Evolutionary conservation across 2,888 invertebrate genomes (phyloP).

Genomic region (Ommatoiulus sabulosus): DNA sequence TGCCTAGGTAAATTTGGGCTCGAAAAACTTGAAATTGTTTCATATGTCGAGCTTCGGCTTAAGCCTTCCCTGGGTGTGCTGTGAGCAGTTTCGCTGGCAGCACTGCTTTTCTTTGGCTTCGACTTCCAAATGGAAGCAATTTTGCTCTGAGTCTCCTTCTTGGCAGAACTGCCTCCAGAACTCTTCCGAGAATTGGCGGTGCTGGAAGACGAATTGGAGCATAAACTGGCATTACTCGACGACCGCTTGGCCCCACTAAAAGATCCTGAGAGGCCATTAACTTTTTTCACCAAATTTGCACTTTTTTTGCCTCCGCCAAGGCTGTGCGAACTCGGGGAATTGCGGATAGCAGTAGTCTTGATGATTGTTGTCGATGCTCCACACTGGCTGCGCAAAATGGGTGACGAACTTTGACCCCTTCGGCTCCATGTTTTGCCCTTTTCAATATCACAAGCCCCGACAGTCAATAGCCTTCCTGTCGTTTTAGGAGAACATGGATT

Average conservation of each 20-base stretch:
- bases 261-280: slow-evolving; percentile 44
- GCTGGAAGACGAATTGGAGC: slow-evolving; percentile 59
- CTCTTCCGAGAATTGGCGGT: slow-evolving; percentile 58
- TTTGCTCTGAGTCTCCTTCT: slow-evolving; percentile 76
- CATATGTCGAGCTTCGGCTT: slow-evolving; percentile 67
- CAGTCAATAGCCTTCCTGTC: slow-evolving; percentile 11
- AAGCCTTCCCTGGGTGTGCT: slow-evolving; percentile 56
- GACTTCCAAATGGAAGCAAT: slow-evolving; percentile 85
- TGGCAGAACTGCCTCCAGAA: slow-evolving; percentile 63
- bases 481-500: slow-evolving; percentile 9
- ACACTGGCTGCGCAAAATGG: slow-evolving; percentile 55
- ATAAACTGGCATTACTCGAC: slow-evolving; percentile 64
- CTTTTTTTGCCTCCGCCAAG: slow-evolving; percentile 58
- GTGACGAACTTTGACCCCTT: slow-evolving; percentile 59
- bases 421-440: slow-evolving; percentile 41
- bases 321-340: slow-evolving; percentile 60
- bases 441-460: background rate
- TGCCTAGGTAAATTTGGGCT: slow-evolving; percentile 51
- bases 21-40: slow-evolving; percentile 64
- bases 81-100: slow-evolving; percentile 5
- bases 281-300: slow-evolving; percentile 41
- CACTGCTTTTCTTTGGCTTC: slow-evolving; percentile 72
- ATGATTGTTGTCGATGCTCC: slow-evolving; percentile 61
- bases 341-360: slow-evolving; percentile 63
- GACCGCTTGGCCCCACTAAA: slow-evolving; percentile 62